These are phyloP conservation scores for Acronicta alni DNA, from an alignment of 2,888 invertebrate species.

Conservation along the genomic window DNA sequence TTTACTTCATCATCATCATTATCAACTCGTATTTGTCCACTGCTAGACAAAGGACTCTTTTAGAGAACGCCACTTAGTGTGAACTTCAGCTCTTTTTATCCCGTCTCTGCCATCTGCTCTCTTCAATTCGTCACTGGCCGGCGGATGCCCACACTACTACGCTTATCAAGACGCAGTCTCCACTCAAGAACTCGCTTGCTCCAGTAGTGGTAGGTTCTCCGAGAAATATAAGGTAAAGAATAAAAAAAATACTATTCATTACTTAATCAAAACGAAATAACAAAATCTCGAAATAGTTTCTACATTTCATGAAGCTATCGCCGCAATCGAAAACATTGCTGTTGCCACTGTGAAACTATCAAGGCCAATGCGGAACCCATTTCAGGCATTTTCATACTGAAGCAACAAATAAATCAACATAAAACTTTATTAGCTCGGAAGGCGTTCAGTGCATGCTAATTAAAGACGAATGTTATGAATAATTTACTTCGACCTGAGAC, in stretches of 20 bases:
- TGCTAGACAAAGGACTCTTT: too few relatives aligned
- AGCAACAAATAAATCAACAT: constrained; percentile 46
- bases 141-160: too few relatives aligned
- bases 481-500: constrained; percentile 56
- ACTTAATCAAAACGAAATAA: background rate
- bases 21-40: too few relatives aligned
- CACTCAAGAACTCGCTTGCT: too few relatives aligned
- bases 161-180: too few relatives aligned
- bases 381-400: constrained; percentile 20
- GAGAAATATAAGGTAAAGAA: too few relatives aligned
- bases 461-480: constrained; percentile 66
- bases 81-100: too few relatives aligned
- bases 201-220: too few relatives aligned
- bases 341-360: constrained; percentile 7
- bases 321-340: constrained; percentile 17
- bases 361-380: constrained; percentile 45
- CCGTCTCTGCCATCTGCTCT: too few relatives aligned
- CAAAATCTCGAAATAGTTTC: background rate
- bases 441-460: constrained; percentile 62
- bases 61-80: too few relatives aligned
- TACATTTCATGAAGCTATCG: background rate
- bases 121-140: too few relatives aligned
- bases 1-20: too few relatives aligned
- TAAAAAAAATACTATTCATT: background rate
- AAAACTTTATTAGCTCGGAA: constrained; percentile 50